Conservation (phyloP, 2,113 vertebrate species). For the Fukomys damarensis region DNA sequence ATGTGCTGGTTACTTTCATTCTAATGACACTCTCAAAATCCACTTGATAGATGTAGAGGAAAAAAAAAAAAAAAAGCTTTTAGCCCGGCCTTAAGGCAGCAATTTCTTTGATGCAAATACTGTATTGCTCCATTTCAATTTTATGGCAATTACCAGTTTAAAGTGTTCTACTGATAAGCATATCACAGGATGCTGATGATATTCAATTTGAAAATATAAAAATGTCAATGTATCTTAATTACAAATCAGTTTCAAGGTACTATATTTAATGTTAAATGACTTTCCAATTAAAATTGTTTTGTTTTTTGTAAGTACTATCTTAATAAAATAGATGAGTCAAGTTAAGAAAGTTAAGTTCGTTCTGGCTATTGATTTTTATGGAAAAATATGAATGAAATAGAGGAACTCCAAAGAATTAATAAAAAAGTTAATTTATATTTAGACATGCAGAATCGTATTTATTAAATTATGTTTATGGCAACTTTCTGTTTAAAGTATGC, state of each 20-base stretch:
- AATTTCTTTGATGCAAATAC: slow-evolving; percentile 22
- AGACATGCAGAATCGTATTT: background rate
- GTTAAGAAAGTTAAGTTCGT: background rate
- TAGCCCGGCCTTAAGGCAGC: background rate
- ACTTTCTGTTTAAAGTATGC: background rate
- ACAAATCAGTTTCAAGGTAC: background rate
- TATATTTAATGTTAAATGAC: slow-evolving; percentile 1
- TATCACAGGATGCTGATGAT: background rate
- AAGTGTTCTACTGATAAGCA: background rate
- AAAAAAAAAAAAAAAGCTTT: slow-evolving; percentile 32
- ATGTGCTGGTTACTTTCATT: slow-evolving; percentile 45
- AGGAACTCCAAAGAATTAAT: background rate
- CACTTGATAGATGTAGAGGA: slow-evolving; percentile 11
- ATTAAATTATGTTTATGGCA: background rate
- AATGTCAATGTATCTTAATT: slow-evolving; percentile 18
- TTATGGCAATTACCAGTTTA: slow-evolving; percentile 34
- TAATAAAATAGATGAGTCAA: background rate
- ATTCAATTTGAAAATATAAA: slow-evolving; percentile 34
- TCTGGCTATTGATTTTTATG: background rate
- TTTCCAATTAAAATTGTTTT: slow-evolving; percentile 4
- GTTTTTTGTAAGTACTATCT: background rate
- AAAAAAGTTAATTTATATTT: slow-evolving; percentile 20
- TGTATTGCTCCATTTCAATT: slow-evolving; percentile 52
- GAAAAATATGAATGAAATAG: background rate
- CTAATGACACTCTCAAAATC: slow-evolving; percentile 58